A percentile compares a stretch with the other conserved stretches of the same genome.
Conservation (phyloP, 2,888 invertebrate species). For the Lissonota sp. region DNA sequence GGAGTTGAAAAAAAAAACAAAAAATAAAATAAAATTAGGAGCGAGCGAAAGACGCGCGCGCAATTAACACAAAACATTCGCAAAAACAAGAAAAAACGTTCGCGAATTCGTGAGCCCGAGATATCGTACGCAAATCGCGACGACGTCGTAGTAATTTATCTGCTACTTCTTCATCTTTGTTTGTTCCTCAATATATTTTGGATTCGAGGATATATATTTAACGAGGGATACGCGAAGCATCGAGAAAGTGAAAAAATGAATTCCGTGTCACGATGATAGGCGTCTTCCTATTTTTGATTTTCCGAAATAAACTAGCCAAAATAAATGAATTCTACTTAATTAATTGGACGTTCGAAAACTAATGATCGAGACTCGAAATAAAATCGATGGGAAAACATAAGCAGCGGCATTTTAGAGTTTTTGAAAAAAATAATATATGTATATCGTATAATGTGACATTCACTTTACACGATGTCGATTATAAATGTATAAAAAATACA, state of each 20-base stretch:
- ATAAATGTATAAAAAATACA: conserved; percentile 28
- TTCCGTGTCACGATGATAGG: conserved; percentile 26
- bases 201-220: conserved; percentile 22
- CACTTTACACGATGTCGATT: conserved; percentile 34
- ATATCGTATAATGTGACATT: conserved; percentile 8
- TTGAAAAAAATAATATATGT: conserved; percentile 15
- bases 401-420: conserved; percentile 43
- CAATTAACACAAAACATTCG: neutral
- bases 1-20: conserved; percentile 10
- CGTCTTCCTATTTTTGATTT: conserved; percentile 34
- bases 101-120: conserved; percentile 21
- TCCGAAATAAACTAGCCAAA: conserved; percentile 13
- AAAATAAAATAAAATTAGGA: too few species aligned
- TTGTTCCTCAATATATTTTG: neutral
- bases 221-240: conserved; percentile 15
- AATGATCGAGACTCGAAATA: neutral
- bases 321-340: neutral
- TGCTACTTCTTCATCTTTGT: neutral
- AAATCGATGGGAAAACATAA: conserved; percentile 8
- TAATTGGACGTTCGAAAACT: neutral
- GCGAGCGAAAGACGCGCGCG: conserved; percentile 13
- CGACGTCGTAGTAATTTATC: conserved; percentile 22
- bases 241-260: conserved; percentile 29
- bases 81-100: neutral
- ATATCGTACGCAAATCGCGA: conserved; percentile 24